Evolutionary conservation across 2,888 invertebrate genomes (phyloP).

Genomic region (Cheilosia soror): DNA sequence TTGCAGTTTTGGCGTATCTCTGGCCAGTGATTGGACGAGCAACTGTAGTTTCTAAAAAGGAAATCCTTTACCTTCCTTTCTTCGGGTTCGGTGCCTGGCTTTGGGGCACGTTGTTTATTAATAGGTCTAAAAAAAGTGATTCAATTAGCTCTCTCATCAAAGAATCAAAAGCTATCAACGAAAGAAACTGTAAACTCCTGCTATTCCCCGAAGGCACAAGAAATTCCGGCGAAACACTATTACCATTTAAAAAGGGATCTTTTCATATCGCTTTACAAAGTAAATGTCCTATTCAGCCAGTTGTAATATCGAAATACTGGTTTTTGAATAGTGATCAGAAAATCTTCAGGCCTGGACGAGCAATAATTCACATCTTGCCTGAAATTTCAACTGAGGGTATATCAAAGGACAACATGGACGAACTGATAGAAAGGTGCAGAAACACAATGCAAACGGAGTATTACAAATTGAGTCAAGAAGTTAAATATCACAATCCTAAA

Average conservation of each 20-base stretch:
- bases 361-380: constrained; percentile 90
- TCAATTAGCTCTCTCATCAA: constrained; percentile 90
- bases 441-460: constrained; percentile 88
- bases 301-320: constrained; percentile 93
- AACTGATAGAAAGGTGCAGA: constrained; percentile 88
- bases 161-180: constrained; percentile 88
- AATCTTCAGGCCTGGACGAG: constrained; percentile 88
- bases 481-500: constrained; percentile 59
- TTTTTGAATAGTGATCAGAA: constrained; percentile 87
- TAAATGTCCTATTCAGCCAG: constrained; percentile 93
- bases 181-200: constrained; percentile 89
- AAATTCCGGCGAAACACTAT: constrained; percentile 89
- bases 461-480: constrained; percentile 84
- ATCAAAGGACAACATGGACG: constrained; percentile 86
- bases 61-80: constrained; percentile 91
- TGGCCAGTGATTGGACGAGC: constrained; percentile 93
- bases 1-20: constrained; percentile 88
- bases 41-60: constrained; percentile 93
- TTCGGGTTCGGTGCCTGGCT: constrained; percentile 94
- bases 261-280: constrained; percentile 96
- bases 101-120: constrained; percentile 95
- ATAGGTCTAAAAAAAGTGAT: constrained; percentile 89
- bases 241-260: constrained; percentile 98
- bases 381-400: constrained; percentile 88
- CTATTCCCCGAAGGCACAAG: constrained; percentile 98